Evolutionary conservation across 1,140 invertebrate genomes (phyloP).

Genomic region (Asbolus verrucosus): DNA sequence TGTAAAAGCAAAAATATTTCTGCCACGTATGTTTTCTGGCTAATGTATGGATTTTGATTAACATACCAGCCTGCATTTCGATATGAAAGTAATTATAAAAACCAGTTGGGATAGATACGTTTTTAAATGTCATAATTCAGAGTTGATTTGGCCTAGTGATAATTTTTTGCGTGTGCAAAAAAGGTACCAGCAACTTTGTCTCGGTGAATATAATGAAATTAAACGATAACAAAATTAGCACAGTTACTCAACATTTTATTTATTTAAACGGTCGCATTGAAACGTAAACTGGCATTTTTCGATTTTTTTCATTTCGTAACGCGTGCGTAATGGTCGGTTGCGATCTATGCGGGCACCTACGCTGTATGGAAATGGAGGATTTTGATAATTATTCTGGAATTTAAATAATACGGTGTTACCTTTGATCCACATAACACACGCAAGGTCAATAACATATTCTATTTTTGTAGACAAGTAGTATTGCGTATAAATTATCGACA

Average conservation of each 20-base stretch:
- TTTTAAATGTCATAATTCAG: conserved; percentile 29
- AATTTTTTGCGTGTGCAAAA: neutral
- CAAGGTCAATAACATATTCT: conserved; percentile 35
- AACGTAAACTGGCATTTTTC: conserved; percentile 27
- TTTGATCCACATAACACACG: conserved; percentile 32
- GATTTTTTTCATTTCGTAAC: conserved; percentile 11
- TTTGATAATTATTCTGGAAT: conserved; percentile 24
- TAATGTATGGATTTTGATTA: conserved; percentile 30
- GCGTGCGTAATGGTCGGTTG: conserved; percentile 6
- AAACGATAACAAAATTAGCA: conserved; percentile 28
- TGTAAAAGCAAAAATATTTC: conserved; percentile 7
- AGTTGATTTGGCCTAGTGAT: conserved; percentile 25
- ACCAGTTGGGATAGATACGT: conserved; percentile 18
- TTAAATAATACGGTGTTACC: conserved; percentile 23
- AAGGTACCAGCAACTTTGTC: neutral
- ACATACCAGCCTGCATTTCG: conserved; percentile 33
- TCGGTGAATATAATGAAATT: conserved; percentile 9
- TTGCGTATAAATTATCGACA: conserved; percentile 36
- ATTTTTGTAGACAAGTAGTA: conserved; percentile 28
- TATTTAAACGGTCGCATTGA: no score
- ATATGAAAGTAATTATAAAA: conserved; percentile 35
- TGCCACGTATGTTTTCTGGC: no score
- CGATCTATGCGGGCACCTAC: conserved; percentile 15
- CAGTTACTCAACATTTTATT: conserved; percentile 30
- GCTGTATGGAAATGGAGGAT: conserved; percentile 6